phyloP scores from a whole-genome alignment of 2,113 vertebrate genomes.

The Gopherus evgoodei region DNA sequence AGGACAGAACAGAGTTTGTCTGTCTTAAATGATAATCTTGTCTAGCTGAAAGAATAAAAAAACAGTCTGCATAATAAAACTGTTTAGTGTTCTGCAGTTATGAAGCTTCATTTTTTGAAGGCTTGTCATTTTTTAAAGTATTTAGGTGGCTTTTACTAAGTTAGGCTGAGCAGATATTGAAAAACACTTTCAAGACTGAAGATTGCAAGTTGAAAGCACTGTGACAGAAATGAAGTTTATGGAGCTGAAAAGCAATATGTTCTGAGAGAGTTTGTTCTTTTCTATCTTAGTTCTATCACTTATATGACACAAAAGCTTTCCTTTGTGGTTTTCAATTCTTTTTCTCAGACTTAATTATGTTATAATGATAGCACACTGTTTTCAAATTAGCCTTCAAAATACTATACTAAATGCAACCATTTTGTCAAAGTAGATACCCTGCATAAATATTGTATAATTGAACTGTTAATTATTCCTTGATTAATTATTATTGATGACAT shows the following conservation, averaged over 20 bases:
- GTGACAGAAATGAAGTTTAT: background rate
- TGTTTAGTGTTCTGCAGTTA: conserved; percentile 8
- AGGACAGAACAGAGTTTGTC: background rate
- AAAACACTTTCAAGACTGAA: background rate
- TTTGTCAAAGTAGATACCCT: background rate
- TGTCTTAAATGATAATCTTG: background rate
- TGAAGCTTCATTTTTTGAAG: conserved; percentile 29
- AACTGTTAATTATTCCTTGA: conserved; percentile 21
- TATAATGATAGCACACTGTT: conserved; percentile 1
- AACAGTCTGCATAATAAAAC: conserved; percentile 23
- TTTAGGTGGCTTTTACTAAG: conserved; percentile 9
- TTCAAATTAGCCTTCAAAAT: conserved; percentile 34
- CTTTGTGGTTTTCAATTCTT: background rate
- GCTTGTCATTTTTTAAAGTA: background rate
- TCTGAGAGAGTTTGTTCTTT: background rate
- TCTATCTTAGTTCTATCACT: background rate
- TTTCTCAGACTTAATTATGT: background rate
- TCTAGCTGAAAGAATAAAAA: background rate
- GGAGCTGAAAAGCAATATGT: background rate
- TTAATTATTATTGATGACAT: conserved; percentile 39
- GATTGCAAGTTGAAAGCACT: background rate
- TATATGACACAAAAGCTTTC: background rate
- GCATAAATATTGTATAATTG: background rate
- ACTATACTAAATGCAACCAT: background rate
- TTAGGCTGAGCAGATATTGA: background rate